These are phyloP conservation scores for Kradibia gibbosae DNA, from an alignment of 1,140 invertebrate species.

Conservation along the genomic window DNA sequence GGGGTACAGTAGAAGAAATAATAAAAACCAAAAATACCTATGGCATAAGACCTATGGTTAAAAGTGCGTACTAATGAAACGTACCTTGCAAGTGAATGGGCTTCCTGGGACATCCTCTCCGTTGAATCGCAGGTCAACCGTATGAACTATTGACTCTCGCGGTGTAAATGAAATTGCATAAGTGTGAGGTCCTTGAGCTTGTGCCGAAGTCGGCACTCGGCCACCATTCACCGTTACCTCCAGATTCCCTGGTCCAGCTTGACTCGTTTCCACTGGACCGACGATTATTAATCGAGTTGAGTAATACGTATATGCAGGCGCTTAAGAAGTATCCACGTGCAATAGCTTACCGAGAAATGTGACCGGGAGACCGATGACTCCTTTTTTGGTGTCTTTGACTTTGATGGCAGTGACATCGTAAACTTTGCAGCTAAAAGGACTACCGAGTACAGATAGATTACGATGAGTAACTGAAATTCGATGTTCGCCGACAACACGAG, in stretches of 20 bases:
- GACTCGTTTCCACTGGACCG: constrained; percentile 91
- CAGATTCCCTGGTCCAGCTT: constrained; percentile 95
- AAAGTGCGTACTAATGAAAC: no score
- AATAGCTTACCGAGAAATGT: constrained; percentile 88
- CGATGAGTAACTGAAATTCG: constrained; percentile 87
- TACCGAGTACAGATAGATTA: constrained; percentile 85
- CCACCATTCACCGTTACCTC: constrained; percentile 98
- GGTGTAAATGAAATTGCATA: constrained; percentile 99
- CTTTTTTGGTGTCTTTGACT: constrained; percentile 92
- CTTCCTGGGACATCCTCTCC: constrained; percentile 94
- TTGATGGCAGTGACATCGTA: constrained; percentile 96
- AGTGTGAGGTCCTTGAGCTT: constrained; percentile 93
- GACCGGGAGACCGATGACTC: constrained; percentile 92
- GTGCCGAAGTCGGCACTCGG: constrained; percentile 94
- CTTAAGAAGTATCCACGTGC: not conserved
- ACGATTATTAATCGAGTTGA: not conserved
- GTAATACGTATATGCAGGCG: not conserved
- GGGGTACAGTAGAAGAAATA: no score
- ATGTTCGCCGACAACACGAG: constrained; percentile 90
- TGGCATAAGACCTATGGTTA: no score
- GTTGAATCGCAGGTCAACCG: constrained; percentile 96
- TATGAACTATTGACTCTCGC: constrained; percentile 88
- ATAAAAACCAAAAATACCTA: no score
- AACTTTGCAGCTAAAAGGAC: constrained; percentile 94
- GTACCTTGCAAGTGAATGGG: constrained; percentile 82